These are phyloP conservation scores for Melipona bicolor DNA, from an alignment of 2,888 invertebrate genomes.

Conservation along the genomic window DNA sequence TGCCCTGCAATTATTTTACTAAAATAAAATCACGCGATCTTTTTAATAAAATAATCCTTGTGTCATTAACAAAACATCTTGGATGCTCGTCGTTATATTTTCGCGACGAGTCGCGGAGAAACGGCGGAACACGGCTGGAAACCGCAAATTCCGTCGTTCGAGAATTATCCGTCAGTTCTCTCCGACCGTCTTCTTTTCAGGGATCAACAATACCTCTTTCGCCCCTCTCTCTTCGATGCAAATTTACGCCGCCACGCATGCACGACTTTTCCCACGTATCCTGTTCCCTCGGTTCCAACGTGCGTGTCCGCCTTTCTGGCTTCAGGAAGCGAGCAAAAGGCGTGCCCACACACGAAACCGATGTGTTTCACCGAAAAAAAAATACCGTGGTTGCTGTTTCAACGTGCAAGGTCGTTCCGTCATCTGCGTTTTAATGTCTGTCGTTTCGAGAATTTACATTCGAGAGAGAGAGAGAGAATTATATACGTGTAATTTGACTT, in stretches of 20 bases:
- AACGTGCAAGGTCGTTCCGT: constrained; percentile 34
- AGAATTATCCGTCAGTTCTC: constrained; percentile 3
- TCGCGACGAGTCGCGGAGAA: no score
- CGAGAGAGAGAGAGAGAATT: neutral
- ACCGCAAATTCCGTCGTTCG: no score
- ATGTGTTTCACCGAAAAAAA: constrained; percentile 28
- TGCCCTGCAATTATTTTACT: no score
- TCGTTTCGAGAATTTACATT: neutral
- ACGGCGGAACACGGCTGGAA: no score
- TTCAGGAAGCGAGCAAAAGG: constrained; percentile 60
- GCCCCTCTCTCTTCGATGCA: constrained; percentile 5
- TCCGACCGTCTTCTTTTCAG: constrained; percentile 10
- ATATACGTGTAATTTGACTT: neutral
- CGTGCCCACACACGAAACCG: constrained; percentile 38
- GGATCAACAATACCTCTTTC: constrained; percentile 27
- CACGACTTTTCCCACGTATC: constrained; percentile 67
- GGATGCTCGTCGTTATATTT: no score
- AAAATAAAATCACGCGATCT: no score
- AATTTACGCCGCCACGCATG: constrained; percentile 52
- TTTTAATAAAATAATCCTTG: no score
- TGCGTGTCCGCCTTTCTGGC: constrained; percentile 57
- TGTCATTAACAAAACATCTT: no score
- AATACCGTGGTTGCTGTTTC: neutral
- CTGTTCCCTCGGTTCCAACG: constrained; percentile 50
- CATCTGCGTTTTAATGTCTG: neutral